phyloP scores from a whole-genome alignment of 2,113 vertebrate species.

The Odocoileus virginianus region DNA sequence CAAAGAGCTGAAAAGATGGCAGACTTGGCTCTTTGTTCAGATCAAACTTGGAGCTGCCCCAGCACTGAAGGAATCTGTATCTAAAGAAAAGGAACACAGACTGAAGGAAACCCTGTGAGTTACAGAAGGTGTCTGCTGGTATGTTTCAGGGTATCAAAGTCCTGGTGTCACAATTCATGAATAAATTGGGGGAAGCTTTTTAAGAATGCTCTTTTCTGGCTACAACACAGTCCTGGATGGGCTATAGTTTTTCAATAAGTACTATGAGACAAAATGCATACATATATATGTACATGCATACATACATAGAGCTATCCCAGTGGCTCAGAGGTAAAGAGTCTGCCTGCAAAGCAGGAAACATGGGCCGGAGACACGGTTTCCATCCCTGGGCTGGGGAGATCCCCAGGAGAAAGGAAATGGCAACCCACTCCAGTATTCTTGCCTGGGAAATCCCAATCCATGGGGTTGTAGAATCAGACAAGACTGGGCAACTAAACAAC shows the following conservation, averaged over 20 bases:
- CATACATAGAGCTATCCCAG: too few species aligned
- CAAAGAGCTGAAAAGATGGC: not conserved
- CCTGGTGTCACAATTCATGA: not conserved
- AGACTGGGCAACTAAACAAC: too few species aligned
- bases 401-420: too few species aligned
- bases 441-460: too few species aligned
- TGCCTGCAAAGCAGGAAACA: too few species aligned
- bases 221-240: not conserved
- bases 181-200: not conserved
- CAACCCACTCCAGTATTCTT: too few species aligned
- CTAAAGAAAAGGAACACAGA: not conserved
- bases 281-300: not conserved
- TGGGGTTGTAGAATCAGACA: too few species aligned
- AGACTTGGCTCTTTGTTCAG: not conserved
- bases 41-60: not conserved
- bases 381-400: too few species aligned
- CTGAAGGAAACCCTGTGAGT: not conserved
- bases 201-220: not conserved
- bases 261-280: not conserved
- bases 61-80: not conserved
- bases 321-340: too few species aligned
- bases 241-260: not conserved
- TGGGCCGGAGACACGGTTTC: too few species aligned
- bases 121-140: not conserved
- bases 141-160: not conserved